Base-by-base conservation (phyloP, 2,888 invertebrate species). In the Pecten maximus region DNA sequence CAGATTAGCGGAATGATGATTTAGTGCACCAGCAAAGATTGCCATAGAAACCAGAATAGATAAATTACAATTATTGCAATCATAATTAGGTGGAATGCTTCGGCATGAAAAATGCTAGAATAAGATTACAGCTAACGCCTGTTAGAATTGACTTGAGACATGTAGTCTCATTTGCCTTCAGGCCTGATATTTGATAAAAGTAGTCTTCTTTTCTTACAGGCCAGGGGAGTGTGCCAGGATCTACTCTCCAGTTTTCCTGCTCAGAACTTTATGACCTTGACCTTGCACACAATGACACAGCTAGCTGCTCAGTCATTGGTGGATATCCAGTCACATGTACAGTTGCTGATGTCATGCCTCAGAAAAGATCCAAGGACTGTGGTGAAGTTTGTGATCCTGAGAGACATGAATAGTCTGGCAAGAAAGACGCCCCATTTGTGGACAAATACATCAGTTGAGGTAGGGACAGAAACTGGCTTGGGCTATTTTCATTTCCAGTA, bases 261-360 rank as follows among this genome's bases (percentile, higher is more conserved):
- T 0, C 98, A 98, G 95, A 98, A 98, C 96, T 98, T 98, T 96
- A 98, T 98, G 0, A 97, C 98, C 4, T 98, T 98, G 0, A 98
- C 98, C 87, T 97, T 99, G 86, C 98, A 98, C 93, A 98, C 99
- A 0, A 97, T 99, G 90, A 99, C 99, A 0, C 98, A 98, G 92
- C 97, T 99, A 15, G 98, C 99, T 0, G 98, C 98, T 0, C 98
- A 98, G 88, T 99, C 99, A 0, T 97, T 99, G 19, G 98, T 98
- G 0, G 98, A 99, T 97, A 98, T 99, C 87, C 98, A 99, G 0
- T 98, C 98, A 95, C 99, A 99, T 97, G 97, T 98, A 19, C 97
- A 97, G 90, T 97, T 98, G 87, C 97, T 98, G 16, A 96, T 98
- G 8, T 97, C 97, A 28, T 98, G 98, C 96, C 96, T 98, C 88